Evolutionary conservation across 2,888 invertebrate genomes (phyloP), one percentile per base, ranked within the genome.

Genomic region (Notocelia uddmanniana): DNA sequence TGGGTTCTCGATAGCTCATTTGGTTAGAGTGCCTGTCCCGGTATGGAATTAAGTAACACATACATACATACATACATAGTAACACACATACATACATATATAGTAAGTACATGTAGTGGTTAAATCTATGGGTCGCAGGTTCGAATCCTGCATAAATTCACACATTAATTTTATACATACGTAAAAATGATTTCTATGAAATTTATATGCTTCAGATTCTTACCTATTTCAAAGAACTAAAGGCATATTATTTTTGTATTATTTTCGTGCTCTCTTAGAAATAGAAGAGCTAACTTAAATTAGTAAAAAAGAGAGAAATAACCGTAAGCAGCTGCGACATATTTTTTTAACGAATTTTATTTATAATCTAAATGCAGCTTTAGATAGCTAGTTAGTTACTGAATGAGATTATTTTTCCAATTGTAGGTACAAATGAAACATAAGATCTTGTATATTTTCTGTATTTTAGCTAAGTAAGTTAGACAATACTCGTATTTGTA

Each of bases 321-420:
- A 34, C 37, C 21, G 23, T 64, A 54, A 64, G 41, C 55, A 66
- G 3, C 15, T 59, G 52, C 45, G 23, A 31, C 64, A 37, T 31
- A 23, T 52, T 59, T 57, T n/a, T 34, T 45, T 34, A 18, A 34
- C 31, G 31, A 15, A 18, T 64, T 34, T 59, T 71, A 60, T 59
- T 60, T 67, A 67, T 71, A 71, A 52, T 48, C 45, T 71, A 34
- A 66, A 54, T 55, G 54, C 59, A 71, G 58, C 15, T 31, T 34
- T 45, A 67, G 15, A 31, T 60, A 18, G 54, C 18, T 52, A 54
- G 31, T 21, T 57, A 62, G 54, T 26, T 37, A 69, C 73, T 31
- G 10, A 60, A 52, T 69, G 63, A 69, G 73, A 73, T 69, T 73
- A 73, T 69, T 59, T 69, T 69, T 73, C 37, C 62, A 63, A 64